Evolutionary conservation across 2,797 vertebrate species (phyloP).

Genomic region (Notoglanidium macrostoma): DNA sequence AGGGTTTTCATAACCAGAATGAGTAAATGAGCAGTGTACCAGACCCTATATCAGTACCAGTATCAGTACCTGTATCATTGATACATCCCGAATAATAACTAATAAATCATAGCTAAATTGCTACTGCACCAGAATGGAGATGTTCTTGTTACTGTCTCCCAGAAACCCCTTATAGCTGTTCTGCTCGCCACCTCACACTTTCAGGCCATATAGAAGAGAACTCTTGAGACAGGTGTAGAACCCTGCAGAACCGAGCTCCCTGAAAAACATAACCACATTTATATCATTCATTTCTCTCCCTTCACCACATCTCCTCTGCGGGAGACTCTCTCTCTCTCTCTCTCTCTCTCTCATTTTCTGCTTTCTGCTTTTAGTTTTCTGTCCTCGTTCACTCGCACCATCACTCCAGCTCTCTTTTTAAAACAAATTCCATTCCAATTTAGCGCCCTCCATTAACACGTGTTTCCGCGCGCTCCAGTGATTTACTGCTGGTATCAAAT

Average conservation of each 20-base stretch:
- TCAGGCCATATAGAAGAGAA: neutral
- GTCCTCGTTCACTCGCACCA: constrained; percentile 16
- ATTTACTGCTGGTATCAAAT: constrained; percentile 67
- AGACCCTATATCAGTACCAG: neutral
- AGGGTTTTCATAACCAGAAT: neutral
- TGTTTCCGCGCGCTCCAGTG: constrained; percentile 58
- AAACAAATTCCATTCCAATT: constrained; percentile 67
- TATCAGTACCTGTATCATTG: neutral
- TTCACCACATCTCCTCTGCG: neutral
- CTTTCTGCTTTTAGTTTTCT: neutral
- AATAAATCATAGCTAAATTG: neutral
- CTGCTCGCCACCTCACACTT: neutral
- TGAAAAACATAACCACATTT: neutral
- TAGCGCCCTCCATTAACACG: constrained; percentile 65
- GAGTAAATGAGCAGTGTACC: neutral
- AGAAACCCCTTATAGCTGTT: neutral
- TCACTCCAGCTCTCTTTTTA: constrained; percentile 35
- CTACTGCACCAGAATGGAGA: neutral
- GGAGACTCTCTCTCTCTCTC: neutral
- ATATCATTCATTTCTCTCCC: neutral
- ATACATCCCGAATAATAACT: neutral
- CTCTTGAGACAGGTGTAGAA: neutral
- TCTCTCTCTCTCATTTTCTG: neutral
- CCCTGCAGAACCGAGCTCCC: neutral
- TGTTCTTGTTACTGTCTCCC: neutral